phyloP scores from a whole-genome alignment of 2,888 invertebrate species.

The Eilema caniola region DNA sequence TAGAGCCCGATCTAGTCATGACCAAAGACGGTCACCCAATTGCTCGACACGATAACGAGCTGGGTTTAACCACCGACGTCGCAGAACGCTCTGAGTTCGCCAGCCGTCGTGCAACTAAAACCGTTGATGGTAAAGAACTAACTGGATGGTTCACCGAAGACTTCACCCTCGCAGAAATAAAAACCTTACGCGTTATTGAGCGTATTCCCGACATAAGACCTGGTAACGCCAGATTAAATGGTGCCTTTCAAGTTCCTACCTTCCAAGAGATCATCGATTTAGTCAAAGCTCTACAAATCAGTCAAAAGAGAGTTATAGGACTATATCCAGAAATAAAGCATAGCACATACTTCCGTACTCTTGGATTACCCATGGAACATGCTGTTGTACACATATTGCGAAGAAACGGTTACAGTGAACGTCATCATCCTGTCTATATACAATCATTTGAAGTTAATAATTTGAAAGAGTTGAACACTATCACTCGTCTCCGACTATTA shows the following conservation, averaged over 20 bases:
- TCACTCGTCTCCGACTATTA: conserved; percentile 70
- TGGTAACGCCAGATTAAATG: conserved; percentile 75
- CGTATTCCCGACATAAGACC: conserved; percentile 71
- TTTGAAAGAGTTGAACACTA: conserved; percentile 70
- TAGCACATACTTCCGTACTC: conserved; percentile 67
- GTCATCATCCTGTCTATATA: conserved; percentile 71
- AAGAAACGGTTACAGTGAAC: conserved; percentile 68
- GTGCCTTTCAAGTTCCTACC: conserved; percentile 70
- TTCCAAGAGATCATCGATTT: conserved; percentile 78
- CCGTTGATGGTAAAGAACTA: conserved; percentile 63
- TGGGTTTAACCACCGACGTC: conserved; percentile 73
- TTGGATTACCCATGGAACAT: conserved; percentile 73
- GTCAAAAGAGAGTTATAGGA: conserved; percentile 72
- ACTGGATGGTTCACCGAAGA: conserved; percentile 81
- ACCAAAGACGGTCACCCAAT: conserved; percentile 74
- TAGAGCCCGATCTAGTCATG: conserved; percentile 81
- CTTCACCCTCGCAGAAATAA: conserved; percentile 77
- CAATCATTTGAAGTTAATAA: conserved; percentile 81
- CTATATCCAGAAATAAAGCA: conserved; percentile 81
- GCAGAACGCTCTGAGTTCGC: conserved; percentile 68
- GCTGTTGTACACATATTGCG: conserved; percentile 69
- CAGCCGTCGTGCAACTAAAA: conserved; percentile 65
- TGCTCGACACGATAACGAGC: conserved; percentile 78
- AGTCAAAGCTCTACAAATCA: conserved; percentile 70
- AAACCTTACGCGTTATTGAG: conserved; percentile 72